Percentiles rank a stretch among this genome's conserved stretches.
Evolutionary conservation across 2,797 vertebrate species (phyloP).

Genomic region (Sciurus vulgaris): DNA sequence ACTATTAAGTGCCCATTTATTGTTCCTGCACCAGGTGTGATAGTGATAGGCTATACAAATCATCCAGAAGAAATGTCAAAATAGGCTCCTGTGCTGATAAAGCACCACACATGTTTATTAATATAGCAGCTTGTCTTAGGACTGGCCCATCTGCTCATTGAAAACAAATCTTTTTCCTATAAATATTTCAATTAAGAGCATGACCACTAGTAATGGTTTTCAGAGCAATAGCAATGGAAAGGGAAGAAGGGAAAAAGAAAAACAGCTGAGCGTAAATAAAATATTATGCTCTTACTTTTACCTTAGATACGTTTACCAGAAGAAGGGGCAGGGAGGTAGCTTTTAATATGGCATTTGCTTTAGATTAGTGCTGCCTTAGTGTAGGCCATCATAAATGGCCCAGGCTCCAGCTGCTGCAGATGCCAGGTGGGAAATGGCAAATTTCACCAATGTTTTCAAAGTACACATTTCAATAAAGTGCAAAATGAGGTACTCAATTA

Average conservation of each 20-base stretch:
- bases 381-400: constrained; percentile 19
- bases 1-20: constrained; percentile 94
- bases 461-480: constrained; percentile 67
- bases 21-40: constrained; percentile 89
- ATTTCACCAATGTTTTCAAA: constrained; percentile 70
- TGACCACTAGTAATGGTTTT: constrained; percentile 82
- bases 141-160: constrained; percentile 89
- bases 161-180: constrained; percentile 87
- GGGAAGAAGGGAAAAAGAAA: neutral
- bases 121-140: constrained; percentile 89
- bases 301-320: constrained; percentile 57
- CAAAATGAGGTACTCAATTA: constrained; percentile 80
- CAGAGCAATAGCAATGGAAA: neutral
- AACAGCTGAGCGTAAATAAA: constrained; percentile 47
- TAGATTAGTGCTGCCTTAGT: constrained; percentile 77
- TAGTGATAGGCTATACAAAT: constrained; percentile 89
- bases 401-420: constrained; percentile 80
- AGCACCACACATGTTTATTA: constrained; percentile 89
- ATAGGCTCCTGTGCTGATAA: constrained; percentile 88
- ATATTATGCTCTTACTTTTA: constrained; percentile 45
- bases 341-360: constrained; percentile 82
- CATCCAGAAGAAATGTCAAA: constrained; percentile 89
- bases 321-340: neutral
- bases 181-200: constrained; percentile 87
- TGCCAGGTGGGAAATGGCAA: constrained; percentile 78